Evolutionary conservation across 2,113 vertebrate species (phyloP), one percentile per base, ranked within the genome.

Genomic region (Polyodon spathula): DNA sequence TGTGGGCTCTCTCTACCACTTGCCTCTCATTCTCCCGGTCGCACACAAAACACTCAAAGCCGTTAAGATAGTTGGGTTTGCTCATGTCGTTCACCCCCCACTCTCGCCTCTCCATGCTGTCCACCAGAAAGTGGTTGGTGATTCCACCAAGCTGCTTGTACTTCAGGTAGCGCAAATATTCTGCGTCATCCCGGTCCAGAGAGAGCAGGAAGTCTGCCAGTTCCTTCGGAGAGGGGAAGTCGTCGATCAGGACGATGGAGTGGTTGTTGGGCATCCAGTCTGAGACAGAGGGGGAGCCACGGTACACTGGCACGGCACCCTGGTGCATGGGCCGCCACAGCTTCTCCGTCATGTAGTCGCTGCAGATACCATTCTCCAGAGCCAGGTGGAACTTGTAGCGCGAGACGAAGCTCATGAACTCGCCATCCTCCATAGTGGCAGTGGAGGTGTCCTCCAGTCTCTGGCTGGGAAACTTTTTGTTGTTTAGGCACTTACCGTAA

Each of bases 361-460:
- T 77, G 69, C 96, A 99, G 51, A 95, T 80, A 56, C 95, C 95
- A 44, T 99, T 99, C 76, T 99, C 96, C 70, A 98, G 74, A 0
- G 96, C 95, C 75, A 99, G 78, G 61, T 99, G 96, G 66, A 99
- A 98, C 86, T 99, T 99, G 78, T 99, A 99, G 46, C 90, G 92
- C 1, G 90, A 78, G 0, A 95, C 83, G 37, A 97, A 94, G 65
- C 72, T 76, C 93, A 99, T 90, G 64, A 98, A 97, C 27, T 85
- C 81, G 17, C 80, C 66, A 56, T 98, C 96, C 73, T 99, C 95
- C 1, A 90, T 89, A 1, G 94, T 98, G 41, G 95, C 95, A 0
- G 95, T 97, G 63, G 89, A 79, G 0, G 96, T 99, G 79, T 99
- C 92, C 71, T 81, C 87, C 62, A 99, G 81, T 51, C 77, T 77